Evolutionary conservation across 2,797 vertebrate genomes (phyloP).

Genomic region (Myotis pilosus): DNA sequence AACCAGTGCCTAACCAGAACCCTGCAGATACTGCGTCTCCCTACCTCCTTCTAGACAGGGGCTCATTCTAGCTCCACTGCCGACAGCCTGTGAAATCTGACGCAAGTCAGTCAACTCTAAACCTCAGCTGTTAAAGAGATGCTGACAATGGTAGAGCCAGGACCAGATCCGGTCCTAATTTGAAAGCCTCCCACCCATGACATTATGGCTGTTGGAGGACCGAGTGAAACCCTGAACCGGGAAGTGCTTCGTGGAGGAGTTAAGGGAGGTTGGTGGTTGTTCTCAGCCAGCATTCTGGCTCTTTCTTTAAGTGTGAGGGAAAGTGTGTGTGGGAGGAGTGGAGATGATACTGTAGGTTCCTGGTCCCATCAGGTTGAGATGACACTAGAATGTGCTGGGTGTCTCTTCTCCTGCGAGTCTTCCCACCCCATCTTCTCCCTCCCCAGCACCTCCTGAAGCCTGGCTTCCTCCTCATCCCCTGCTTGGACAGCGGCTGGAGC

Average conservation of each 20-base stretch:
- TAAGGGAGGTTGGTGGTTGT: not conserved
- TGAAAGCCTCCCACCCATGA: not conserved
- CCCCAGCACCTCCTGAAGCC: constrained; percentile 13
- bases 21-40: not conserved
- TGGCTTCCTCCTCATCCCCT: not conserved
- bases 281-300: not conserved
- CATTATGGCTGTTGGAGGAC: not conserved
- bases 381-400: not conserved
- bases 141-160: not conserved
- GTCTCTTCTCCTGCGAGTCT: constrained; percentile 9
- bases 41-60: not conserved
- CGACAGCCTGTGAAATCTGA: not conserved
- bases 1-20: constrained; percentile 69
- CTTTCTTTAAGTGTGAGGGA: not conserved
- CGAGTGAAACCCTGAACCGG: not conserved
- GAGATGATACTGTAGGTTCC: not conserved
- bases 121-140: not conserved
- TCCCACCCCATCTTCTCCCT: constrained; percentile 4
- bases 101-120: not conserved
- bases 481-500: constrained; percentile 30
- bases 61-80: not conserved
- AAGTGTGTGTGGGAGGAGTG: too few relatives aligned
- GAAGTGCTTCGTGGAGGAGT: not conserved
- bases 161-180: not conserved
- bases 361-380: not conserved